Conservation (phyloP, 2,797 vertebrate species). For the Melanotaenia parkinsoni region DNA sequence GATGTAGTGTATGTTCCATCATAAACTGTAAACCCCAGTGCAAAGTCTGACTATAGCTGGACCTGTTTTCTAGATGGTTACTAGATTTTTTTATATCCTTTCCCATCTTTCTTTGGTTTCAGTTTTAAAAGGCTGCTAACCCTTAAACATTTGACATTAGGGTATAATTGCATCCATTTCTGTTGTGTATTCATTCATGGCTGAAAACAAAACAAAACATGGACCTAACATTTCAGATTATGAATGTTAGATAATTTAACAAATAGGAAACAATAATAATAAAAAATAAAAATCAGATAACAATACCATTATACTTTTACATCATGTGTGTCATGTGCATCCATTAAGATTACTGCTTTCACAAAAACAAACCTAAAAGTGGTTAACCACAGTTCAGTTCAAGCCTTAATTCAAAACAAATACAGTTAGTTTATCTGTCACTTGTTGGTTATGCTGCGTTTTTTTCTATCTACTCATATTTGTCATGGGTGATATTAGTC, state of each 20-base stretch:
- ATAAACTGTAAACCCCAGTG: neutral
- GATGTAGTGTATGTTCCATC: neutral
- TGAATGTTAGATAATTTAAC: too few species aligned
- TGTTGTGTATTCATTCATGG: neutral
- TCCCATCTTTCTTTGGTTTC: too few species aligned
- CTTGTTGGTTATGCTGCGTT: slow-evolving; percentile 5
- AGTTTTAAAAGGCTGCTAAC: too few species aligned
- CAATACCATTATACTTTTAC: too few species aligned
- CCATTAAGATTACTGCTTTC: neutral
- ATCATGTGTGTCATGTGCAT: too few species aligned
- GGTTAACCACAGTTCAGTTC: neutral
- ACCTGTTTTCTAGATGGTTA: neutral
- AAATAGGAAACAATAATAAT: too few species aligned
- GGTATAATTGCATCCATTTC: neutral
- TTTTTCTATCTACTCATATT: slow-evolving; percentile 12
- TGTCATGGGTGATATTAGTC: slow-evolving; percentile 50
- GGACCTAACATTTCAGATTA: too few species aligned
- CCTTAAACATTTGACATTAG: too few species aligned
- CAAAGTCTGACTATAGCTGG: neutral
- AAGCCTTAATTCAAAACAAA: neutral
- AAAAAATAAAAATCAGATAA: too few species aligned
- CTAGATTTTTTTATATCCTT: too few species aligned
- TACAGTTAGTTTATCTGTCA: slow-evolving; percentile 7
- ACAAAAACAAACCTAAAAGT: slow-evolving; percentile 10
- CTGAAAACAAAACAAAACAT: neutral